Evolutionary conservation across 2,888 invertebrate species (phyloP).

Genomic region (Drosophila fungiperda): DNA sequence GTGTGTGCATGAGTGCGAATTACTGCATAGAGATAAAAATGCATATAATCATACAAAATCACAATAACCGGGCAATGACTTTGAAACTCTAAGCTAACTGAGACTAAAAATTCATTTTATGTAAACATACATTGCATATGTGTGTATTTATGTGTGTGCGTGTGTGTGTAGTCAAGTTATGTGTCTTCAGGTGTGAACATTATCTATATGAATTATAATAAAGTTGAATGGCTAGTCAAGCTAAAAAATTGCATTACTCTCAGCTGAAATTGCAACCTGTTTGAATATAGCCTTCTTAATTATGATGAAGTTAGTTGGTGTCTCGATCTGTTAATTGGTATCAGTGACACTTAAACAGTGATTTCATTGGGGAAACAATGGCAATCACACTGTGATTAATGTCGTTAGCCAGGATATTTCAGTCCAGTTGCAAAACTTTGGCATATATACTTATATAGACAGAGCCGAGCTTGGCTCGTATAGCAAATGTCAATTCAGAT

Average conservation of each 20-base stretch:
- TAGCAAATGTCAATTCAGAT: neutral
- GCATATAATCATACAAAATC: constrained; percentile 28
- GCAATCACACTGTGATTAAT: neutral
- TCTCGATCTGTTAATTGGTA: neutral
- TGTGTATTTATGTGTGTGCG: neutral
- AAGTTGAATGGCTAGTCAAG: neutral
- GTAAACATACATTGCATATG: neutral
- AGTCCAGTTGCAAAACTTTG: neutral
- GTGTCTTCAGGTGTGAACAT: constrained; percentile 1
- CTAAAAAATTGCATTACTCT: constrained; percentile 1
- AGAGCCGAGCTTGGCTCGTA: neutral
- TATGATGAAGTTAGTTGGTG: neutral
- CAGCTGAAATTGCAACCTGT: neutral
- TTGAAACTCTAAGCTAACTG: constrained; percentile 20
- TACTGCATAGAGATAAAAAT: constrained; percentile 34
- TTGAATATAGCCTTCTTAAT: neutral
- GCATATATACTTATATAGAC: neutral
- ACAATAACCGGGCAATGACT: constrained; percentile 41
- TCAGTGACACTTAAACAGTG: neutral
- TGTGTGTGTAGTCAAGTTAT: constrained; percentile 1
- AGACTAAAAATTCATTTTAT: constrained; percentile 22
- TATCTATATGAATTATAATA: neutral
- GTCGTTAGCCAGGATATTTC: neutral
- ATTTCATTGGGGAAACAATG: neutral
- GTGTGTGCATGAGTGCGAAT: constrained; percentile 28